Evolutionary conservation across 2,113 vertebrate species (phyloP).

Genomic region (Sinocyclocheilus rhinocerous): DNA sequence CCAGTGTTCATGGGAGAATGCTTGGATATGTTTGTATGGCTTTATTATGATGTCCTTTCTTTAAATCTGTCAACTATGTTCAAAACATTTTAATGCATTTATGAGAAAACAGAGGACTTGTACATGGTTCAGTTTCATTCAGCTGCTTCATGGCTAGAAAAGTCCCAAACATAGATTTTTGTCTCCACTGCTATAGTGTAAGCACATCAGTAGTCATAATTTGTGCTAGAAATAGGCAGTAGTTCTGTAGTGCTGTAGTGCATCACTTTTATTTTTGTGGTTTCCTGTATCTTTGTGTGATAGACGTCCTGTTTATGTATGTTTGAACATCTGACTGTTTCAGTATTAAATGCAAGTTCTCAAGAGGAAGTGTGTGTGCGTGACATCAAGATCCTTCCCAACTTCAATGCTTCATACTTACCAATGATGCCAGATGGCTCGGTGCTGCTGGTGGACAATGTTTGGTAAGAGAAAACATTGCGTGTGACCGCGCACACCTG

Average conservation of each 20-base stretch:
- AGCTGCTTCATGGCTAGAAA: neutral
- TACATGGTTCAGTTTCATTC: neutral
- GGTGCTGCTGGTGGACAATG: conserved; percentile 86
- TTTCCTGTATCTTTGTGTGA: neutral
- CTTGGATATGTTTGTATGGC: neutral
- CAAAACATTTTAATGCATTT: too few species aligned
- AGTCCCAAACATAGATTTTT: neutral
- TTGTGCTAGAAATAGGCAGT: neutral
- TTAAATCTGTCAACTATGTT: neutral
- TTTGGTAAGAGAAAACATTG: conserved; percentile 74
- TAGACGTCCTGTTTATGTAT: conserved; percentile 32
- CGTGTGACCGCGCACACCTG: conserved; percentile 34
- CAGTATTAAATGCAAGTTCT: conserved; percentile 85
- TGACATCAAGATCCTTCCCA: conserved; percentile 84
- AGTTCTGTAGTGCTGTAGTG: neutral
- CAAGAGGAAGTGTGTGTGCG: conserved; percentile 83
- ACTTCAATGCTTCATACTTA: conserved; percentile 87
- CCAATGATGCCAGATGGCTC: conserved; percentile 91
- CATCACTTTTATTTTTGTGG: neutral
- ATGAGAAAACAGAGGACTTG: too few species aligned
- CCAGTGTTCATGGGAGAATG: neutral
- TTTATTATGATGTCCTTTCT: neutral
- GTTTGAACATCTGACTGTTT: neutral
- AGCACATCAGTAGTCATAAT: neutral
- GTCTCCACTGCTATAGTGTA: neutral